phyloP scores from a whole-genome alignment of 1,140 invertebrate species.

The Drosophila sp. region DNA sequence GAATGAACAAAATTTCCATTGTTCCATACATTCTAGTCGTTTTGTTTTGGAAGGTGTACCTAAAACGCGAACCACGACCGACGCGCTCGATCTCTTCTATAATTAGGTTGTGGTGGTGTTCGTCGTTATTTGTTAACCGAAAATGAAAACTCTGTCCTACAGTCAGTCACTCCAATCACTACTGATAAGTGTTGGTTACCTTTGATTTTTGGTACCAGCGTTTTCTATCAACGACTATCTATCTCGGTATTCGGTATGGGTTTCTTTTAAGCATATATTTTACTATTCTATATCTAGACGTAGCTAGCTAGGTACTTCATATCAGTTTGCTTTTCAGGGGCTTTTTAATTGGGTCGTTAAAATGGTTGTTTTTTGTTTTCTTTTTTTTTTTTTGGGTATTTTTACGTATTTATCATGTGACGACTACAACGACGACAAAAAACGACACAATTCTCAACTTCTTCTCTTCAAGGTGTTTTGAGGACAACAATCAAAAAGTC shows the following conservation, averaged over 20 bases:
- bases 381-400: conserved; percentile 29
- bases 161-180: background rate
- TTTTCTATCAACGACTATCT: conserved; percentile 33
- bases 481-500: conserved; percentile 58
- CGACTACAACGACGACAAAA: conserved; percentile 5
- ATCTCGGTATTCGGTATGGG: conserved; percentile 38
- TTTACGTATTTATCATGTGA: conserved; percentile 51
- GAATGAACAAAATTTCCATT: conserved; percentile 40
- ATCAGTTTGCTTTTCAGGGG: conserved; percentile 63
- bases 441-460: conserved; percentile 3
- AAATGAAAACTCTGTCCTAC: conserved; percentile 8
- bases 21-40: conserved; percentile 13
- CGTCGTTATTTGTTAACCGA: conserved; percentile 35
- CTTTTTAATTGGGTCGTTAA: conserved; percentile 80
- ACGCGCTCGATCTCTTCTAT: conserved; percentile 47
- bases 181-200: conserved; percentile 71
- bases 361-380: conserved; percentile 51
- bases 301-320: conserved; percentile 52
- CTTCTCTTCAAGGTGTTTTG: conserved; percentile 63
- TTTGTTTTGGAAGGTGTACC: conserved; percentile 22
- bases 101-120: conserved; percentile 36
- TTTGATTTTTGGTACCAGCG: conserved; percentile 59
- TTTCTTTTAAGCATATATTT: conserved; percentile 61
- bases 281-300: conserved; percentile 65
- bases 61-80: background rate